Base-by-base conservation (phyloP, 2,113 vertebrate genomes). In the Gavia stellata region DNA sequence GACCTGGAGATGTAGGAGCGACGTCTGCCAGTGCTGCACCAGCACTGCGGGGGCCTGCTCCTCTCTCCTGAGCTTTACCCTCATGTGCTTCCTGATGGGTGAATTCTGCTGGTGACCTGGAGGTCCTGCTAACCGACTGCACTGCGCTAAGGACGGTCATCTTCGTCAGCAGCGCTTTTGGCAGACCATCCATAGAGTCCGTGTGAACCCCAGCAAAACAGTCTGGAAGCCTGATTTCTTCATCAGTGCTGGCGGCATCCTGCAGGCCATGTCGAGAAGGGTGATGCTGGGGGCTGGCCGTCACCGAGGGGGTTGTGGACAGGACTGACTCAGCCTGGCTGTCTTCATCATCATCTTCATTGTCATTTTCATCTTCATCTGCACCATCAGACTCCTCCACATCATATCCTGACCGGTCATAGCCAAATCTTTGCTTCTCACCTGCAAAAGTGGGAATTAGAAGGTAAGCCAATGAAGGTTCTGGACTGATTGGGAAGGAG, bases 291-390 rank as follows among this genome's bases (percentile, higher is more conserved):
- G 99, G 99, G 95, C 99, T 99, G 89, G 99, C 99, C 0, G 99
- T 98, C 53, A 99, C 99, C 0, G 99, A 99, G 7, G 99, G 99
- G 5, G 99, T 98, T 12, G 99, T 98, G 15, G 99, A 99, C 15
- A 99, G 97, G n/a, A 99, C 98, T 0, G 99, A 99, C 87, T 99
- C 99, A 1, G 99, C 98, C 97, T 99, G 99, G 96, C 99, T 99
- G 97, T 99, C 99, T n/a, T 99, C 99, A 59, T 99, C 99, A 5
- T 99, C 99, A 5, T 99, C 99, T 34, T 99, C 99, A 0, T 99
- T 99, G 62, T 99, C 99, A 20, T 99, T 99, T 12, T 99, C 99
- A 38, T 99, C 99, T 56, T 99, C 99, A 14, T 99, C 99, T 0
- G 98, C 97, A 29, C 98, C 99, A 12, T 99, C 99, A 0, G 99